phyloP scores from a whole-genome alignment of 2,113 vertebrate species.

The Tauraco erythrolophus region DNA sequence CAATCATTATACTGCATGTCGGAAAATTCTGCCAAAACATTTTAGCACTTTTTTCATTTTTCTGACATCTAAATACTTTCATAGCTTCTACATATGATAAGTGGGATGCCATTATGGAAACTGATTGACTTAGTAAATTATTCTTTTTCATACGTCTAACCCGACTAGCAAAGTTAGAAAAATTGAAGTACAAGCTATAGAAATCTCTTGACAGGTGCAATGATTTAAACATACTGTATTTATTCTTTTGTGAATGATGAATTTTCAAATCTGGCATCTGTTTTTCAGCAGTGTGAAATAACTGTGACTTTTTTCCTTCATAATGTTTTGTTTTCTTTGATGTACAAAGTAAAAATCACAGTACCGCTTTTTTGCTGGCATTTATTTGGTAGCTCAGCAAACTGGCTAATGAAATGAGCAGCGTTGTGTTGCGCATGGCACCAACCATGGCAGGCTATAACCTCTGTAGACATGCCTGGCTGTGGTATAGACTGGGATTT shows the following conservation, averaged over 20 bases:
- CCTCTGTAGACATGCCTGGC: not conserved
- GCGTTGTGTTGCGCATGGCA: not conserved
- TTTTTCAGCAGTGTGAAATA: constrained; percentile 65
- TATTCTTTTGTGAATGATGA: constrained; percentile 67
- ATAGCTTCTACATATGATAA: constrained; percentile 66
- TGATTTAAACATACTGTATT: constrained; percentile 70
- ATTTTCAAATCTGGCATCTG: constrained; percentile 66
- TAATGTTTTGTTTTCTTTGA: constrained; percentile 66
- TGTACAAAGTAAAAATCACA: constrained; percentile 47
- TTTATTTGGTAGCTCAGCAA: constrained; percentile 3
- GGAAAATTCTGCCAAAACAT: constrained; percentile 75
- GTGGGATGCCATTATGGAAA: constrained; percentile 70
- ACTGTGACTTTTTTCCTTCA: constrained; percentile 62
- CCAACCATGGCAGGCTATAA: not conserved
- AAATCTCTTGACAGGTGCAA: constrained; percentile 71
- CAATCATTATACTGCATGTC: constrained; percentile 53
- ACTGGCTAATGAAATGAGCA: not conserved
- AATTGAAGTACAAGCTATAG: constrained; percentile 65
- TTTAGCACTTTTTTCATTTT: constrained; percentile 68
- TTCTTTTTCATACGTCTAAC: constrained; percentile 63
- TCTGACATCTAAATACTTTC: constrained; percentile 74
- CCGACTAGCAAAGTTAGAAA: constrained; percentile 52
- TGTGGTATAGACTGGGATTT: constrained; percentile 42
- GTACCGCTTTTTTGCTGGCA: constrained; percentile 8
- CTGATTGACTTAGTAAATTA: constrained; percentile 71